Evolutionary conservation across 2,888 invertebrate species (phyloP), one percentile per base, ranked within the genome.

Genomic region (Torymus auratus): DNA sequence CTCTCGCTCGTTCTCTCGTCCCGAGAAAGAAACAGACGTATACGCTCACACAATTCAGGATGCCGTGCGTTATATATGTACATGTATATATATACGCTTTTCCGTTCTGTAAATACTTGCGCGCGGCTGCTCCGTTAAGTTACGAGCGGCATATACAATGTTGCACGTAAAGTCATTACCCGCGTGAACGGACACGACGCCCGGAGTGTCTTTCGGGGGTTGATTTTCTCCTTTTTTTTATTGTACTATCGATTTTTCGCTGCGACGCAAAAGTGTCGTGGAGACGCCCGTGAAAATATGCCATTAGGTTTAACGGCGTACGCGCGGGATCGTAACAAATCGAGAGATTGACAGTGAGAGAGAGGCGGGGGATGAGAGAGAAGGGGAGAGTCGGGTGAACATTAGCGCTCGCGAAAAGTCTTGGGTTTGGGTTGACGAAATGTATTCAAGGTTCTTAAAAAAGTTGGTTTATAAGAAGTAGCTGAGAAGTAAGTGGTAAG

Each of bases 141-240:
- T 53, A 65, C 56, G 58, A 58, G 41, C 41, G 41, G 1, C 5
- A 7, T 41, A 41, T 41, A 41, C 41, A 41, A 41, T 41, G 41
- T 41, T n/a, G 23, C 75, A 41, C 61, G 53, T 50, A 61, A 69
- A 70, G 78, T 78, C 78, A 71, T 78, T 78, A 78, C 52, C 13
- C 78, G 71, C 62, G 17, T 53, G 75, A 68, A 56, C 56, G 67
- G 60, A 52, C 23, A 17, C n/a, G 1, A 64, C 56, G 70, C 23
- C 28, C 28, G 4, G 15, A 12, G 15, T 41, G 52, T 64, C 52
- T 62, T 41, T 58, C 7, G 5, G 15, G 52, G 55, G 70, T 13
- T 41, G 67, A 13, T 5, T 62, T 20, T 3, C 41, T 69, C 67
- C 68, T 69, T 74, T 69, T 64, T 74, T 69, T 64, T 41, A 41